Percentiles rank a stretch among this genome's conserved stretches.
Evolutionary conservation across 2,888 invertebrate genomes (phyloP).

Genomic region (Rhingia campestris): DNA sequence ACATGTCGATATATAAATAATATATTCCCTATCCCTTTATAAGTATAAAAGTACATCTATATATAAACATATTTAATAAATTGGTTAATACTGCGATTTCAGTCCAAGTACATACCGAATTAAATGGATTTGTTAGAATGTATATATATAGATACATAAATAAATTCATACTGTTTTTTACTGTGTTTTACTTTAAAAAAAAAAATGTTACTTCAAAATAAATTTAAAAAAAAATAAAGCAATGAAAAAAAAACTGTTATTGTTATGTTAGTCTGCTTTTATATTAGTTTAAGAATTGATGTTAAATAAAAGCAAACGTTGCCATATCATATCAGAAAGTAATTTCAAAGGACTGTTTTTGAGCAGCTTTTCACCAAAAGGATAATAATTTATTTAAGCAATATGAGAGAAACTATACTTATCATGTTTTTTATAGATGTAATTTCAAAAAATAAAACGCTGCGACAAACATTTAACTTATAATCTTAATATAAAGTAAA

Average conservation of each 20-base stretch:
- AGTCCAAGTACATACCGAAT: constrained; percentile 33
- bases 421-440: no score
- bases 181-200: neutral
- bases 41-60: no score
- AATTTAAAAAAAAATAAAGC: constrained; percentile 17
- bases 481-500: no score
- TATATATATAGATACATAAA: constrained; percentile 17
- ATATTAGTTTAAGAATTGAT: constrained; percentile 41
- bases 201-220: constrained; percentile 31
- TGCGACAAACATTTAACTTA: no score
- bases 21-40: no score
- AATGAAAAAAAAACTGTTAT: constrained; percentile 27
- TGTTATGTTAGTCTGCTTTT: constrained; percentile 37
- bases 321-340: constrained; percentile 55
- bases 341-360: neutral
- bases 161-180: neutral
- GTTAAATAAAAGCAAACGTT: constrained; percentile 20
- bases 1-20: no score
- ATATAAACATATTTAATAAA: constrained; percentile 37
- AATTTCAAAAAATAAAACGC: no score
- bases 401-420: neutral
- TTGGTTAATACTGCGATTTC: constrained; percentile 35
- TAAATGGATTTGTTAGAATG: constrained; percentile 30
- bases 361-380: neutral
- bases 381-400: neutral